Conservation (phyloP, 2,113 vertebrate species). For the Pandion haliaetus region DNA sequence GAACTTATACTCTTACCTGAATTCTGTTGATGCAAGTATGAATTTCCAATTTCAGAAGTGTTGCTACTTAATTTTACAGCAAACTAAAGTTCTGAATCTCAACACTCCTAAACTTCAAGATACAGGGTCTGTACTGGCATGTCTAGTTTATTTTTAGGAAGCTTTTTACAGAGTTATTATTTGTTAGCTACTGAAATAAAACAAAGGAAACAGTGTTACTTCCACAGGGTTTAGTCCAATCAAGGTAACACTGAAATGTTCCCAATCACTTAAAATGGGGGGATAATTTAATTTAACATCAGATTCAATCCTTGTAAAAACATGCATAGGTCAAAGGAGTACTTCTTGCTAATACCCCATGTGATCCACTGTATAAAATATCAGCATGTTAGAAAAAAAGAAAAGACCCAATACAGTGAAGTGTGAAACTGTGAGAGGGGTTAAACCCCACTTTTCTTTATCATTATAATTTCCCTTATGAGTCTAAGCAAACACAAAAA, state of each 20-base stretch:
- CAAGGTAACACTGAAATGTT: background rate
- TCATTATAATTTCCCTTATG: background rate
- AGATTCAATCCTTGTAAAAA: background rate
- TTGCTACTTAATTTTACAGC: background rate
- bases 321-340: background rate
- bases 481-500: background rate
- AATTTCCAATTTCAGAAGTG: background rate
- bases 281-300: background rate
- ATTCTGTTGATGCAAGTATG: background rate
- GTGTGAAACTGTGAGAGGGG: background rate
- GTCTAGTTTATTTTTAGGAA: background rate
- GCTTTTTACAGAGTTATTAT: background rate
- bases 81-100: background rate
- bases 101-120: background rate
- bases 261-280: background rate
- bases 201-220: background rate
- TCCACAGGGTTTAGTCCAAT: background rate
- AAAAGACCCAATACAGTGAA: background rate
- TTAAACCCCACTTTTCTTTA: background rate
- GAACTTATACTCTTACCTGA: background rate
- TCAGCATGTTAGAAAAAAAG: background rate
- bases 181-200: background rate
- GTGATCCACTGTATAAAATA: background rate
- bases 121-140: background rate
- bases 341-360: background rate